phyloP scores from a whole-genome alignment of 2,113 vertebrate genomes.

The Calidris pugnax region DNA sequence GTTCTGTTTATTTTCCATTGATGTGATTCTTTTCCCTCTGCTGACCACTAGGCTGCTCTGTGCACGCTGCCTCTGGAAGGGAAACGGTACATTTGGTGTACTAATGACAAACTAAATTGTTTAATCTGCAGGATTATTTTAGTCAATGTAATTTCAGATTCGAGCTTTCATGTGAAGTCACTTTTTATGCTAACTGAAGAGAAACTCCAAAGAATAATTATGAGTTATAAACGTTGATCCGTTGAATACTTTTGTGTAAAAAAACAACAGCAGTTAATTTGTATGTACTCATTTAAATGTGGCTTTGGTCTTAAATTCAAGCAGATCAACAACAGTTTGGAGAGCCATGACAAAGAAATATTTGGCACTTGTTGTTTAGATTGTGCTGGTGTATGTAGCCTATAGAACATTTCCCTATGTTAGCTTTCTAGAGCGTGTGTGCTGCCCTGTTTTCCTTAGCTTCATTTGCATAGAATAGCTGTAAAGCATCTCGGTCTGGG shows the following conservation, averaged over 20 bases:
- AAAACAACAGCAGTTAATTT: background rate
- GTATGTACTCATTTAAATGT: background rate
- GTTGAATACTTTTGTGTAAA: background rate
- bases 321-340: background rate
- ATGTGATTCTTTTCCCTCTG: background rate
- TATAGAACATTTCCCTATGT: background rate
- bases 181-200: background rate
- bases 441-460: background rate
- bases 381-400: background rate
- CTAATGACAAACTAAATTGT: background rate
- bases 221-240: background rate
- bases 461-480: background rate
- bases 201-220: background rate
- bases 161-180: background rate
- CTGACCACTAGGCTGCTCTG: background rate
- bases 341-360: background rate
- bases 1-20: background rate
- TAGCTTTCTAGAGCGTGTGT: background rate
- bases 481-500: background rate
- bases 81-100: background rate
- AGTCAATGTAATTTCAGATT: background rate
- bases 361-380: slow-evolving; percentile 15
- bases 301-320: background rate
- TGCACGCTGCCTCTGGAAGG: background rate
- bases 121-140: background rate